A percentile compares a stretch with the other conserved stretches of the same genome.
Evolutionary conservation across 2,113 vertebrate genomes (phyloP).

Genomic region (Tauraco erythrolophus): DNA sequence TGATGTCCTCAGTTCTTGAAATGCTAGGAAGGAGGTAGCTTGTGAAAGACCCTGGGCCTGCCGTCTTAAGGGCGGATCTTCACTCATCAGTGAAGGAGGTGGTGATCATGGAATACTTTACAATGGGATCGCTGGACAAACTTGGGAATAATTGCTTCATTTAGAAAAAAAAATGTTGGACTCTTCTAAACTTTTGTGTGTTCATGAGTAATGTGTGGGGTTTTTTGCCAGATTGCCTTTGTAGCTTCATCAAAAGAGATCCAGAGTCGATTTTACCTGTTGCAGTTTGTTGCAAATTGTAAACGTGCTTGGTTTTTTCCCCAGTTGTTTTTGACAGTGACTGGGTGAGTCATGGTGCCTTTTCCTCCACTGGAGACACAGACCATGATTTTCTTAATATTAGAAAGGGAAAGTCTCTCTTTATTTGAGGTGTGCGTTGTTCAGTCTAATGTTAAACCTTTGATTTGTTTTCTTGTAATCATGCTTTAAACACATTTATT

Average conservation of each 20-base stretch:
- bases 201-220: not conserved
- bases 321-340: not conserved
- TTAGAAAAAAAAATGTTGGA: not conserved
- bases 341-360: not conserved
- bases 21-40: not conserved
- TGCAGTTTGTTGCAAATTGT: not conserved
- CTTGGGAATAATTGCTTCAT: not conserved
- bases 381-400: not conserved
- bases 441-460: not conserved
- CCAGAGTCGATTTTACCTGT: not conserved
- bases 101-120: not conserved
- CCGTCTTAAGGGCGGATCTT: not conserved
- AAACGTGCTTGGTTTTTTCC: not conserved
- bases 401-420: not conserved
- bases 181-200: not conserved
- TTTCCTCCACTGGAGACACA: not conserved
- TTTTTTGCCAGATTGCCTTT: not conserved
- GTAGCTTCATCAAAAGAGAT: not conserved
- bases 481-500: not conserved
- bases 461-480: not conserved
- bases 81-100: too few species aligned
- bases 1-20: not conserved
- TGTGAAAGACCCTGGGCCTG: not conserved
- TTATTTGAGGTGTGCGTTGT: not conserved
- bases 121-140: fast-evolving